These are phyloP conservation scores for Antheraea pernyi DNA, from an alignment of 1,140 invertebrate genomes.

Conservation along the genomic window DNA sequence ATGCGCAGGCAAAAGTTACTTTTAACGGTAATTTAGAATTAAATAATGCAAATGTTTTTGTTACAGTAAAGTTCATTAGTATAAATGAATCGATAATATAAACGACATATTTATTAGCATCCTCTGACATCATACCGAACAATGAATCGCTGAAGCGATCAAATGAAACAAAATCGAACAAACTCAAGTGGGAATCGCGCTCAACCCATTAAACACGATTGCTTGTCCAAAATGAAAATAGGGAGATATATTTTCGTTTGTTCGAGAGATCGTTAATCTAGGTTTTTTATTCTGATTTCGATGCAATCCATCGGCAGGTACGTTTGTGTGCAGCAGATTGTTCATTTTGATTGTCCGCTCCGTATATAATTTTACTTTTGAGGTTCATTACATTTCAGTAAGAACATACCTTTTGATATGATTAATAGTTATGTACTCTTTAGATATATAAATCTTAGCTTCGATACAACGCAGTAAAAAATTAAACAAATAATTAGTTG, in stretches of 20 bases:
- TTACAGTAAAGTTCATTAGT: neutral
- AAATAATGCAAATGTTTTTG: too few relatives aligned
- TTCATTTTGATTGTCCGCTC: conserved; percentile 54
- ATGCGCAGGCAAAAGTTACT: too few relatives aligned
- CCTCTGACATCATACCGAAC: conserved; percentile 33
- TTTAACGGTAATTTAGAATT: too few relatives aligned
- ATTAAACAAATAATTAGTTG: too few relatives aligned
- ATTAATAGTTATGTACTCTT: too few relatives aligned
- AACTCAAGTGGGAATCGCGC: conserved; percentile 68
- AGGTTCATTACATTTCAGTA: too few relatives aligned
- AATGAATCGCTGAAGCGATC: conserved; percentile 48
- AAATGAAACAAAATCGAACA: conserved; percentile 67
- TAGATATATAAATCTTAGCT: too few relatives aligned
- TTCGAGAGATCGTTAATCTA: conserved; percentile 46
- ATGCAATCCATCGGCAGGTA: conserved; percentile 57
- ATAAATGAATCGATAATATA: conserved; percentile 22
- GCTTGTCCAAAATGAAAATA: conserved; percentile 73
- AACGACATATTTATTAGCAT: conserved; percentile 34
- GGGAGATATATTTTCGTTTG: conserved; percentile 65
- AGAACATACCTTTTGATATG: too few relatives aligned
- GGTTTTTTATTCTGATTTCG: conserved; percentile 58
- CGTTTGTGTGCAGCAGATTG: conserved; percentile 65
- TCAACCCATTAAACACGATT: conserved; percentile 68
- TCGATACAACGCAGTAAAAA: too few relatives aligned
- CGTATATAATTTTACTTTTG: conserved; percentile 11